Percentiles rank a stretch among this genome's conserved stretches.
Conservation (phyloP, 2,113 vertebrate species). For the Chiloscyllium plagiosum region DNA sequence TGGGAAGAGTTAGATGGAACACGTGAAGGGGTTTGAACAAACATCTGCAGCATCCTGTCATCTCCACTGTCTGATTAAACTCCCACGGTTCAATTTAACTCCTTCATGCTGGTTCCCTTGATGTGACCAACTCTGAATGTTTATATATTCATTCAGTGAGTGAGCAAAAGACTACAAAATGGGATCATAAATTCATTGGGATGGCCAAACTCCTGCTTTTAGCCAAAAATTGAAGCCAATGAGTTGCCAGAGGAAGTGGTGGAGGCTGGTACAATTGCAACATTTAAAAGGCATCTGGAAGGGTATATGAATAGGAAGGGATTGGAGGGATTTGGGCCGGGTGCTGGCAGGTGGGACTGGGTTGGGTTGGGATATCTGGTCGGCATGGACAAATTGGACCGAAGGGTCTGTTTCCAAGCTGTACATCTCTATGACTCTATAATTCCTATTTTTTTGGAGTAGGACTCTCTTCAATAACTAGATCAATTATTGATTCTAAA, state of each 20-base stretch:
- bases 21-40: background rate
- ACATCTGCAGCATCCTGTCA: conserved; percentile 4
- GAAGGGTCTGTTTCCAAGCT: background rate
- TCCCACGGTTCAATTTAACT: background rate
- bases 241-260: too few relatives aligned
- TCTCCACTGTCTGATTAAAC: conserved; percentile 10
- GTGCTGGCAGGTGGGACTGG: too few relatives aligned
- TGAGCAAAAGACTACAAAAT: background rate
- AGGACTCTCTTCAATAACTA: too few relatives aligned
- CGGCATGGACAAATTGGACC: too few relatives aligned
- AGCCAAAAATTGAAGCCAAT: background rate
- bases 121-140: background rate
- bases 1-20: background rate
- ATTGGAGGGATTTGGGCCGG: too few relatives aligned
- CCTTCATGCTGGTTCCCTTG: background rate
- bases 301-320: too few relatives aligned
- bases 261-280: too few relatives aligned
- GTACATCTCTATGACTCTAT: background rate
- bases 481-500: too few relatives aligned
- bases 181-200: background rate
- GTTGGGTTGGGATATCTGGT: too few relatives aligned
- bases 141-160: background rate
- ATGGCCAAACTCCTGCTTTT: background rate
- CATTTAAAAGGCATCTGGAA: too few relatives aligned
- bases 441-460: too few relatives aligned